Base-by-base conservation (phyloP, 2,797 vertebrate genomes). In the Protonibea diacanthus region DNA sequence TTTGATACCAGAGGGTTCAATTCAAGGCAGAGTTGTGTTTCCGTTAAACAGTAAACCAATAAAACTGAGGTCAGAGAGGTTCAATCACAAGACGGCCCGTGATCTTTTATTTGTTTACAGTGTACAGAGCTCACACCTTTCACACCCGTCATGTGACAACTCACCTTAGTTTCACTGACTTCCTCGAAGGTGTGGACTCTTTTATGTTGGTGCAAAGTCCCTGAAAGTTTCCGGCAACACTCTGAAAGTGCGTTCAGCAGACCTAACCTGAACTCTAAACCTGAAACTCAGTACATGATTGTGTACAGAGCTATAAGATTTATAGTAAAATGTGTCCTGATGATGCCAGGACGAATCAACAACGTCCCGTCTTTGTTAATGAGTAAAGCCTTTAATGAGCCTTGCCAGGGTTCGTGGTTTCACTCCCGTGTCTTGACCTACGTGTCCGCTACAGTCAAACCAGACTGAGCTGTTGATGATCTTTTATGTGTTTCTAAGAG, bases 151-250 rank as follows among this genome's bases (percentile, higher is more conserved):
- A 27, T 17, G 40, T 47, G 29, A 47, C 33, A 8, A 33, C 21
- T 66, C 12, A 4, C 1, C n/a, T 21, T 14, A 1, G 6, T 67
- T 71, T 73, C 21, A 49, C 23, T 1, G 25, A 40, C 62, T 68
- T 80, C 47, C 47, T 71, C 17, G 56, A 45, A 49, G 8, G 5
- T 38, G 1, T 0, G 0, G n/a, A 61, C 49, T n/a, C 18, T 61
- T 80, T 85, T 78, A 76, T 23, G 25, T 52, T 5, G 29, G 71
- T 33, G 51, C 76, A 76, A 81, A 66, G 71, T 74, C 49, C 27
- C 56, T 52, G 55, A 57, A 59, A 13, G 23, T 53, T 38, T 56
- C 6, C 29, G 13, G 21, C 7, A 40, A 15, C 15, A 27, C 7
- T 38, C 21, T 25, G 40, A 21, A 29, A 6, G 11, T 55, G 3